Evolutionary conservation across 2,113 vertebrate species (phyloP).

Genomic region (Plecturocebus donacophilus): DNA sequence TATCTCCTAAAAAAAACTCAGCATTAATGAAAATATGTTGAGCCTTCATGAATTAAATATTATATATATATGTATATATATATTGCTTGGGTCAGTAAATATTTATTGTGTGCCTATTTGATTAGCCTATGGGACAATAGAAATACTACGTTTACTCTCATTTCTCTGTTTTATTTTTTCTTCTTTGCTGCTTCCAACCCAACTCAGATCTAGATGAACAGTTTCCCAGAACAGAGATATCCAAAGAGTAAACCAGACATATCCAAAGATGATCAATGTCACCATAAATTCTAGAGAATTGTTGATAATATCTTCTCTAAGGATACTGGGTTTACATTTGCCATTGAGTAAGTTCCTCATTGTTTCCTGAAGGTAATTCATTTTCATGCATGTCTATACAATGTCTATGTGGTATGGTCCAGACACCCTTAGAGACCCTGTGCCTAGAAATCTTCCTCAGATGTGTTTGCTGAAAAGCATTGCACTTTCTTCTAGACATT

Average conservation of each 20-base stretch:
- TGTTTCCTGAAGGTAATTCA: not conserved
- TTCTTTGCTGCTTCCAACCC: not conserved
- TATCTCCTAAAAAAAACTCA: not conserved
- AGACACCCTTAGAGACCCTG: not conserved
- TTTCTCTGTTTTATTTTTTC: not conserved
- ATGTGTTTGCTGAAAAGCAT: not conserved
- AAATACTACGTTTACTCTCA: not conserved
- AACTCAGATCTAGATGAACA: not conserved
- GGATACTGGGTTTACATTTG: not conserved
- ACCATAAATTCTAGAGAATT: constrained; percentile 18
- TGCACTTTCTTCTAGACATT: not conserved
- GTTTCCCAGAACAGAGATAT: not conserved
- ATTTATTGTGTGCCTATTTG: not conserved
- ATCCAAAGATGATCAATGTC: not conserved
- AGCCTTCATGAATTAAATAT: not conserved
- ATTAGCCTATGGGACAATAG: not conserved
- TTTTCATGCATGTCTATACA: not conserved
- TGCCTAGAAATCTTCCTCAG: not conserved
- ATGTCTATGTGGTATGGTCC: not conserved
- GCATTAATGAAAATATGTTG: not conserved
- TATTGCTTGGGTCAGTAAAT: not conserved
- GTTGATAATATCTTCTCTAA: not conserved
- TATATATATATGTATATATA: not conserved
- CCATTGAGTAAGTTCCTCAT: not conserved
- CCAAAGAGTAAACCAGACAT: not conserved